Percentiles rank a stretch among this genome's conserved stretches.
These are phyloP conservation scores for Clostera curtula DNA, from an alignment of 2,888 invertebrate genomes.

Conservation along the genomic window DNA sequence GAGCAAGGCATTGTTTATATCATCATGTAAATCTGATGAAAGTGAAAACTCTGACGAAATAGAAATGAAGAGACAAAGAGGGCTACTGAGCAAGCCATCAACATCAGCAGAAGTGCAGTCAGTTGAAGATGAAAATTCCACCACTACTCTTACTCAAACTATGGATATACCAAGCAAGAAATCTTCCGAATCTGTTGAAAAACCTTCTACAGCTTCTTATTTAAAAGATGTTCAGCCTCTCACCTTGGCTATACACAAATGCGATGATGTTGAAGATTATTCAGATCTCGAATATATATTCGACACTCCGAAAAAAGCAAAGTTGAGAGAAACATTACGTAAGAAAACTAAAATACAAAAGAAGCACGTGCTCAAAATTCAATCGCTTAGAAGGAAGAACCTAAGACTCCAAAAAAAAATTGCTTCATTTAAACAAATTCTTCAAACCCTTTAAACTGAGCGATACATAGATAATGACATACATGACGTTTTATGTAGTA, in stretches of 20 bases:
- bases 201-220: neutral
- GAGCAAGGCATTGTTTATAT: constrained; percentile 11
- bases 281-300: constrained; percentile 14
- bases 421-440: constrained; percentile 7
- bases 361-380: constrained; percentile 8
- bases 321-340: constrained; percentile 5
- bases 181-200: neutral
- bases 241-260: too few species aligned
- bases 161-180: constrained; percentile 4
- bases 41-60: constrained; percentile 7
- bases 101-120: constrained; percentile 4
- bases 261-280: constrained; percentile 8
- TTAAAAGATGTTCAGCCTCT: neutral
- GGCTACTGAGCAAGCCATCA: neutral
- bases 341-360: constrained; percentile 6
- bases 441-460: constrained; percentile 6
- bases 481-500: constrained; percentile 8
- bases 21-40: constrained; percentile 6
- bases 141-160: constrained; percentile 4
- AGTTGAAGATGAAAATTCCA: too few species aligned
- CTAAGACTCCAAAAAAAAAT: constrained; percentile 5
- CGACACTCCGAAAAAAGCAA: constrained; percentile 9
- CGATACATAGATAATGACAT: constrained; percentile 9
- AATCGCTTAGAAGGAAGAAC: constrained; percentile 8
- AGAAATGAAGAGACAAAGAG: neutral